Conservation (phyloP, 2,113 vertebrate genomes). For the Hyla sarda region DNA sequence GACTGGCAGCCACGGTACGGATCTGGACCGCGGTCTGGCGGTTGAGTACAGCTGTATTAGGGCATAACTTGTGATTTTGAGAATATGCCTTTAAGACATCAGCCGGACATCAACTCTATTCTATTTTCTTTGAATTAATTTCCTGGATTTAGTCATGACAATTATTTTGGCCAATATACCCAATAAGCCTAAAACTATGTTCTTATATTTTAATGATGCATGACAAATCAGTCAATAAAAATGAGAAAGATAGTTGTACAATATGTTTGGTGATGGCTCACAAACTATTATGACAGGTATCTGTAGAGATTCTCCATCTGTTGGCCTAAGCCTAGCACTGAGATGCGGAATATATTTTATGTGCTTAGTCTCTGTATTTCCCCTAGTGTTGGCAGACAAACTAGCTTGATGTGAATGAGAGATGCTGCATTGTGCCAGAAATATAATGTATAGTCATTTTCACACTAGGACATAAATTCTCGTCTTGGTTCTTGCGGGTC, state of each 20-base stretch:
- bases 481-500: no score
- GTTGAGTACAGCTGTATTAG: no score
- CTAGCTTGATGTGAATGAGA: not conserved
- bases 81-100: no score
- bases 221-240: constrained; percentile 26
- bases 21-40: no score
- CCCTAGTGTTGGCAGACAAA: not conserved
- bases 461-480: no score
- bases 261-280: constrained; percentile 24
- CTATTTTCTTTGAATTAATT: no score
- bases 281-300: constrained; percentile 18
- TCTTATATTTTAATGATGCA: not conserved
- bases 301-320: not conserved
- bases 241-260: not conserved
- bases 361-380: not conserved
- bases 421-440: no score
- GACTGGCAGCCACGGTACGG: no score
- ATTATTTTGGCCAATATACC: not conserved
- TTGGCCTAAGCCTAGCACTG: not conserved
- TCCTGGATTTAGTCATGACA: not conserved
- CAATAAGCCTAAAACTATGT: not conserved
- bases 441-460: not conserved
- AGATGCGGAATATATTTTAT: constrained; percentile 4
- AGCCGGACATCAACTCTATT: no score
- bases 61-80: no score